Evolutionary conservation across 1,140 invertebrate genomes (phyloP), one percentile per base, ranked within the genome.

Genomic region (Caenorhabditis remanei): DNA sequence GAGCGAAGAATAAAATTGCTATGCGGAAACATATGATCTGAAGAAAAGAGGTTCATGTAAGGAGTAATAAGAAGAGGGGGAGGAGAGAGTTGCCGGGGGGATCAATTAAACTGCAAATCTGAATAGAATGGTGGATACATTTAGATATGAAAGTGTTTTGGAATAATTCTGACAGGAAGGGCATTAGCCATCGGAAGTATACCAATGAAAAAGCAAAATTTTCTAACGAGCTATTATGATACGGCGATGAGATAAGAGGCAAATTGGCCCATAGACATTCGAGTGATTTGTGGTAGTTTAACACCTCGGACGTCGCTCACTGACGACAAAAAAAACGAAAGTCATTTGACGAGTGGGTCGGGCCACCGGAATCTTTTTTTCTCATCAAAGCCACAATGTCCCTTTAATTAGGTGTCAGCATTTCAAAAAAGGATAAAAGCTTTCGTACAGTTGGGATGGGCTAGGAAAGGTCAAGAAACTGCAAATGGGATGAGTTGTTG

Each of bases 211-310:
- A 79, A 40, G 32, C 46, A 16, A 79, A 79, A 79, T 79, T 9
- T 19, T 79, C 71, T 79, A 79, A 79, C 71, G 71, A 79, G 71
- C 71, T 79, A 79, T 79, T 79, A 79, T 79, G 71, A 79, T 50
- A 79, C 46, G 46, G 46, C 40, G 14, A 79, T 79, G 71, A 79
- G 71, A 79, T 79, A 79, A 79, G 71, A 48, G 21, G 71, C 71
- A 50, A 79, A 79, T 79, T 79, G 71, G 71, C 71, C 46, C 71
- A 79, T 79, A 79, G 71, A 79, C 71, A 53, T 79, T 50, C n/a
- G 40, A 24, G 71, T 79, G 71, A 79, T 79, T 79, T 79, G 71
- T 79, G 71, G 71, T 79, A 79, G 71, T 79, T 79, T 79, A 79
- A 79, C 71, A 79, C 71, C 71, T 79, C 46, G 46, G 46, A 53